Evolutionary conservation across 1,140 invertebrate species (phyloP).

Genomic region (Samia ricini): DNA sequence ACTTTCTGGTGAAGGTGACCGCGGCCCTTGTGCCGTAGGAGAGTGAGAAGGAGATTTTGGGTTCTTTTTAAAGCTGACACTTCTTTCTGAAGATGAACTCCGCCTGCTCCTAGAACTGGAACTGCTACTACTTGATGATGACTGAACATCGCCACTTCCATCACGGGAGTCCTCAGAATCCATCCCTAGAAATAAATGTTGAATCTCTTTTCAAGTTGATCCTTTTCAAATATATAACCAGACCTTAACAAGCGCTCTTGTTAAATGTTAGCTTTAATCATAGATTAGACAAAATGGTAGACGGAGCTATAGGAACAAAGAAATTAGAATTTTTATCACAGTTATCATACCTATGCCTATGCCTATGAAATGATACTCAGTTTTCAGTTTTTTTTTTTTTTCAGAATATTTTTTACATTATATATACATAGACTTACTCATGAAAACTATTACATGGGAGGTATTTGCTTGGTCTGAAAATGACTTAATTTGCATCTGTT

Average conservation of each 20-base stretch:
- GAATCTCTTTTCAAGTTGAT: conserved; percentile 22
- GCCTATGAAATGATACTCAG: too few species aligned
- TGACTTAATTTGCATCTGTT: too few species aligned
- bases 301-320: too few species aligned
- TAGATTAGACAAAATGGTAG: too few species aligned
- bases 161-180: conserved; percentile 76
- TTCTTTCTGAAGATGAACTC: conserved; percentile 65
- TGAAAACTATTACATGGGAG: too few species aligned
- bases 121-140: conserved; percentile 73
- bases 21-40: conserved; percentile 42
- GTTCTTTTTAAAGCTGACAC: conserved; percentile 54
- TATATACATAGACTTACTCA: too few species aligned
- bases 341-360: too few species aligned
- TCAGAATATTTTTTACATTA: too few species aligned
- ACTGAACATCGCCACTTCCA: conserved; percentile 58
- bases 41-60: conserved; percentile 54
- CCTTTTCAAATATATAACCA: conserved; percentile 20
- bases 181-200: conserved; percentile 64
- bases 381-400: too few species aligned
- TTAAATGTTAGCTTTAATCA: conserved; percentile 12
- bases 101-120: conserved; percentile 66
- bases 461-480: too few species aligned
- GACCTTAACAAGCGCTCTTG: conserved; percentile 53
- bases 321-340: too few species aligned
- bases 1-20: conserved; percentile 54